Evolutionary conservation across 53 echinoderm and acorn worm genomes (phyloP).

Genomic region (Crossaster papposus): DNA sequence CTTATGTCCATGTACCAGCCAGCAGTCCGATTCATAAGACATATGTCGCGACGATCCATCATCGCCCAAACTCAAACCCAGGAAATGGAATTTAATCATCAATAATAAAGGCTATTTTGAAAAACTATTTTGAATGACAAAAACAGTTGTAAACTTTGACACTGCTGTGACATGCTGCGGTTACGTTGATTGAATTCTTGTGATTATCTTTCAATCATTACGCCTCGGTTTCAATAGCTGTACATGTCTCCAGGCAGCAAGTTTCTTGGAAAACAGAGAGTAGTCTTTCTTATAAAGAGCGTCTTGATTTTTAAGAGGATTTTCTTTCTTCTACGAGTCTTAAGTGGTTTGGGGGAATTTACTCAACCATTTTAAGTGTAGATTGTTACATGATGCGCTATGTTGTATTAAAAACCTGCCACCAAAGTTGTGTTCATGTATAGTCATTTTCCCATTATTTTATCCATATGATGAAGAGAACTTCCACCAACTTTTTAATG

Average conservation of each 20-base stretch:
- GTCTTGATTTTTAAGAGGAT: neutral
- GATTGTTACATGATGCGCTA: too few relatives aligned
- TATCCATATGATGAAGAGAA: too few relatives aligned
- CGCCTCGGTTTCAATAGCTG: neutral
- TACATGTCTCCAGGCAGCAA: neutral
- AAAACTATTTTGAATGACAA: neutral
- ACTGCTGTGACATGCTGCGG: neutral
- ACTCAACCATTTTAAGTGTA: too few relatives aligned
- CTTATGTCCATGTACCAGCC: neutral
- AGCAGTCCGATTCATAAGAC: neutral
- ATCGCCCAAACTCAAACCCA: neutral
- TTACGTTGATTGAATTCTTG: neutral
- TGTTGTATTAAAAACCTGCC: too few relatives aligned
- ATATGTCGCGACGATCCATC: neutral
- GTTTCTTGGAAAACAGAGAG: neutral
- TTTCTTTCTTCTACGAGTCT: neutral
- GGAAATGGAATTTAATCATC: conserved; percentile 8
- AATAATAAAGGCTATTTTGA: neutral
- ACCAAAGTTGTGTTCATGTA: too few relatives aligned
- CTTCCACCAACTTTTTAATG: too few relatives aligned
- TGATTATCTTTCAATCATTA: neutral
- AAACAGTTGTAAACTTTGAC: neutral
- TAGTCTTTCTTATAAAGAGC: neutral
- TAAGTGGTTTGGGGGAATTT: too few relatives aligned
- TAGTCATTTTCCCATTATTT: too few relatives aligned